Base-by-base conservation (phyloP, 2,888 invertebrate species). In the Crocallis elinguaria region DNA sequence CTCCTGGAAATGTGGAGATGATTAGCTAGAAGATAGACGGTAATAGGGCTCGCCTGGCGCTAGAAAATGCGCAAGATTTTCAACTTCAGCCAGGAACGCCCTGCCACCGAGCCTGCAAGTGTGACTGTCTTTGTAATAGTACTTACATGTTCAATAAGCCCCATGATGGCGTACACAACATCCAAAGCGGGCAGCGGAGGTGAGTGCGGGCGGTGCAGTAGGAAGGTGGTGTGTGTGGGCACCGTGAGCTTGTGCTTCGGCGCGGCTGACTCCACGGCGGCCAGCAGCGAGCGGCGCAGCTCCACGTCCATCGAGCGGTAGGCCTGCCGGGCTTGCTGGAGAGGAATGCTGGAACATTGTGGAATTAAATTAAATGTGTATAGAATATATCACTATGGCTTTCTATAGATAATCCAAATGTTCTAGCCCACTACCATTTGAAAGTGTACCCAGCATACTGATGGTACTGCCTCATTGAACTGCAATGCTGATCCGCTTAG, bases 271-370 rank as follows among this genome's bases (percentile, higher is more conserved):
- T 95, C 95, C 30, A 97, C 80, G 73, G 95, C 93, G 14, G 19
- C 7, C 36, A 95, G 94, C 73, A 98, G 94, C 64, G 95, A 94
- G 37, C 94, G 94, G 0, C 97, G 94, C 14, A 98, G 89, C 27
- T 94, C 93, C 59, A 98, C 92, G 83, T 98, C 98, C 98, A 99
- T 98, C 0, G 97, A 94, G 39, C 93, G 91, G 82, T 94, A 98
- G 49, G 95, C 94, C 77, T 98, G 98, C 19, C 94, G 94, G 32
- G 98, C 97, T 83, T 98, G 97, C 16, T 93, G 94, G 21, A 99
- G 83, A 0, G 99, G 98, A 63, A 98, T 92, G 0, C 95, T 95
- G 79, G 0, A 57, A 58, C 9, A 19, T 5, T 8, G 1, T 7
- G 23, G 1, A 19, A 23, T 16, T 7, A n/a, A n/a, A n/a, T n/a